phyloP scores from a whole-genome alignment of 23 tunicate genomes.

The Phallusia fumigata region DNA sequence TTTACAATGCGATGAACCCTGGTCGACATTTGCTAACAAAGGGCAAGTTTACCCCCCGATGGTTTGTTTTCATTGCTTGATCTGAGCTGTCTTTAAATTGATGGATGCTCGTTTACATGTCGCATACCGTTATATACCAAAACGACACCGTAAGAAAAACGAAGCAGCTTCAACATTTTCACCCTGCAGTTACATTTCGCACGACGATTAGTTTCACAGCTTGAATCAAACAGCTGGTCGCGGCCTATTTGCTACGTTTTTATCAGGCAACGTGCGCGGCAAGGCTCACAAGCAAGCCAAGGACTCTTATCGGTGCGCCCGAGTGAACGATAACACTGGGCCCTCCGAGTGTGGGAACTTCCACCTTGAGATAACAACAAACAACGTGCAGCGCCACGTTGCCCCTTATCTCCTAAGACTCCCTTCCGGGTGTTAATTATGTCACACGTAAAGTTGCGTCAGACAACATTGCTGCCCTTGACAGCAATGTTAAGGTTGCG shows the following conservation, averaged over 20 bases:
- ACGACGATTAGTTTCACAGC: conserved; percentile 5
- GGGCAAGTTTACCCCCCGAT: too few relatives aligned
- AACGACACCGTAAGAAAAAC: not conserved
- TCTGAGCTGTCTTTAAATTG: too few relatives aligned
- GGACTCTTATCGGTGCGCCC: not conserved
- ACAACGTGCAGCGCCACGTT: not conserved
- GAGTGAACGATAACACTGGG: not conserved
- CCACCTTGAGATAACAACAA: not conserved
- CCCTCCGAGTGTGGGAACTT: conserved; percentile 8
- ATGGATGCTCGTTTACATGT: not conserved
- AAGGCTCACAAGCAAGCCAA: not conserved
- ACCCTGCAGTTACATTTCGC: not conserved
- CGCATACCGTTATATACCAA: not conserved
- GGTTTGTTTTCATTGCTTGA: too few relatives aligned
- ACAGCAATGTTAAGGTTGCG: too few relatives aligned
- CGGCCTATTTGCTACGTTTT: not conserved
- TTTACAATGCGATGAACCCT: too few relatives aligned
- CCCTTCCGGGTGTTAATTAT: not conserved
- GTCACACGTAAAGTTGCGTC: not conserved
- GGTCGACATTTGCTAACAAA: too few relatives aligned
- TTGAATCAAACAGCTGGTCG: not conserved
- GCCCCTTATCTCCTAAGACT: not conserved
- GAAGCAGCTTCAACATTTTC: not conserved
- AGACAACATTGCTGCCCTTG: not conserved
- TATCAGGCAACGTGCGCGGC: not conserved